phyloP scores from a whole-genome alignment of 2,888 invertebrate species.

The Furcula furcula region DNA sequence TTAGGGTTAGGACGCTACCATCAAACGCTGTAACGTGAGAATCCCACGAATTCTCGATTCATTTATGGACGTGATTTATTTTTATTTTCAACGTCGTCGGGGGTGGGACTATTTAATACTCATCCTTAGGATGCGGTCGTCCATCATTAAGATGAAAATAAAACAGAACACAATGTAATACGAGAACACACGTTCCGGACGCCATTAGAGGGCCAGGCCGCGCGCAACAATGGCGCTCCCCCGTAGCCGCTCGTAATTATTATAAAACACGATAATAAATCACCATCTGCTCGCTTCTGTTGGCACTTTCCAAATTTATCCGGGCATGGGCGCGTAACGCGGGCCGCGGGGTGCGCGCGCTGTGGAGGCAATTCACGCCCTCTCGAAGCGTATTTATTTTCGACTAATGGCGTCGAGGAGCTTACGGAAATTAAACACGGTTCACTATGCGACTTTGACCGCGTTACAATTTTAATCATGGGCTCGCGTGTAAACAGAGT shows the following conservation, averaged over 20 bases:
- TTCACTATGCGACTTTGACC: slow-evolving; percentile 47
- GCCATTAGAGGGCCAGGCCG: slow-evolving; percentile 42
- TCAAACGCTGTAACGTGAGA: neutral
- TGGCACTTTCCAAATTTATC: slow-evolving; percentile 73
- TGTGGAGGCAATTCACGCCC: slow-evolving; percentile 59
- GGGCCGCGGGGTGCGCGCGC: slow-evolving; percentile 10
- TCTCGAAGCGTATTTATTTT: slow-evolving; percentile 67
- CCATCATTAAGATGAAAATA: slow-evolving; percentile 43
- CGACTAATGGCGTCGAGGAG: slow-evolving; percentile 60
- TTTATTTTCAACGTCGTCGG: slow-evolving; percentile 10
- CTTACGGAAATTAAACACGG: slow-evolving; percentile 70
- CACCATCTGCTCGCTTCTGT: slow-evolving; percentile 74
- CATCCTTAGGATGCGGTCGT: slow-evolving; percentile 29
- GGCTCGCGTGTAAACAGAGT: slow-evolving; percentile 28
- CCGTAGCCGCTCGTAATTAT: slow-evolving; percentile 63
- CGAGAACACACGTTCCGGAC: slow-evolving; percentile 40
- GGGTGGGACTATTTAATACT: slow-evolving; percentile 20
- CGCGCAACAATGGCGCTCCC: slow-evolving; percentile 50
- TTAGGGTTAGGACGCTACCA: neutral
- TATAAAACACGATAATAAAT: slow-evolving; percentile 77
- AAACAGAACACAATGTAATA: slow-evolving; percentile 44
- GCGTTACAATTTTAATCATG: slow-evolving; percentile 48
- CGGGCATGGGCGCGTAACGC: slow-evolving; percentile 31
- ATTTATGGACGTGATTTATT: slow-evolving; percentile 24
- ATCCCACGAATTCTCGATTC: slow-evolving; percentile 9